phyloP scores from a whole-genome alignment of 2,113 vertebrate species.

The Calidris pygmaea region DNA sequence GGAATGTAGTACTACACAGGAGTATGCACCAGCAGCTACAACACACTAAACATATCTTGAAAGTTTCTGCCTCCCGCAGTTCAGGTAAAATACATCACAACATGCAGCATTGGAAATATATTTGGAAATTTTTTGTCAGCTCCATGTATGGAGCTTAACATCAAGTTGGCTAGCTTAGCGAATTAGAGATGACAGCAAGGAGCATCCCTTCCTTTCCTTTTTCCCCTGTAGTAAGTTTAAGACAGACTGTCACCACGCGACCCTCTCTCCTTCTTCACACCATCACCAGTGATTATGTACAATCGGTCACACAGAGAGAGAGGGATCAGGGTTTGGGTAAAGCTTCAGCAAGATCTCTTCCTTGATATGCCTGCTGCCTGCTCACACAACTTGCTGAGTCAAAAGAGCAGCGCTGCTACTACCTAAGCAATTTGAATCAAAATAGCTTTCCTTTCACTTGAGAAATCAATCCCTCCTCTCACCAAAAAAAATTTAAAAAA shows the following conservation, averaged over 20 bases:
- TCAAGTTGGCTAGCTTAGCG: accelerated
- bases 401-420: not conserved
- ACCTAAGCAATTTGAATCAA: not conserved
- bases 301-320: not conserved
- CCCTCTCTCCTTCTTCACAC: not conserved
- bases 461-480: not conserved
- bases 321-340: not conserved
- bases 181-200: not conserved
- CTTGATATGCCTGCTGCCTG: not conserved
- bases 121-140: not conserved
- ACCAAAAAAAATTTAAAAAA: not conserved
- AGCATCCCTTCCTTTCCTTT: not conserved
- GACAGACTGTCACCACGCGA: not conserved
- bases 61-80: not conserved
- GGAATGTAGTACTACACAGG: accelerated
- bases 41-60: not conserved
- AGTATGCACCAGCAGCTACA: not conserved
- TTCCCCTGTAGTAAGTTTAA: not conserved
- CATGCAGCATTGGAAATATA: not conserved
- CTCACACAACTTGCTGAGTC: not conserved
- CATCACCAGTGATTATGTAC: not conserved
- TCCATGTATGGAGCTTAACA: not conserved
- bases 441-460: not conserved
- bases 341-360: not conserved
- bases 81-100: not conserved